These are phyloP conservation scores for Geodia barretti DNA, from an alignment of 37 sponge, comb jelly and placozoan genomes.

Conservation along the genomic window DNA sequence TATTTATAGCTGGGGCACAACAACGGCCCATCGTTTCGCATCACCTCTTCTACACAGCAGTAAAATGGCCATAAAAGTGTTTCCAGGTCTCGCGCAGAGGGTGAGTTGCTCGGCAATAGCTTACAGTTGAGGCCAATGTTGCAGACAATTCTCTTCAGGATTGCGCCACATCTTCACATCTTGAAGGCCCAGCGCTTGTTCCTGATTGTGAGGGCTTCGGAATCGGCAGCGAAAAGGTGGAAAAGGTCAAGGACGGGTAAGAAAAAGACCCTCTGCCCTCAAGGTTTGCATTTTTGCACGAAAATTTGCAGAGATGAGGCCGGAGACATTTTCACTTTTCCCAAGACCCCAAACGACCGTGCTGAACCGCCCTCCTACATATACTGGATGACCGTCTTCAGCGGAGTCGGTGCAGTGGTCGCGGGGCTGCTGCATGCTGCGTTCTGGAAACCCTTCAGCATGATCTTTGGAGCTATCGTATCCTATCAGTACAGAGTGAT, in stretches of 20 bases:
- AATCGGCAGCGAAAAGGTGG: not conserved
- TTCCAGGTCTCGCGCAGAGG: not conserved
- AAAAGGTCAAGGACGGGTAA: not conserved
- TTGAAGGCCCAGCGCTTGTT: not conserved
- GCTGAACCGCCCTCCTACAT: not conserved
- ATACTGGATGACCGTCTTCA: not conserved
- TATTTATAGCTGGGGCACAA: no score
- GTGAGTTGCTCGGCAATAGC: no score
- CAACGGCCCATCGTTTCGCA: no score
- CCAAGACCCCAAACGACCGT: not conserved
- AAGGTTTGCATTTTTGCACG: no score
- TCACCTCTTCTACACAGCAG: not conserved
- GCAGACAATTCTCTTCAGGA: not conserved
- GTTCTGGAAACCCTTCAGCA: conserved; percentile 1
- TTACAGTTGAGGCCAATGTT: no score
- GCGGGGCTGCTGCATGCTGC: not conserved
- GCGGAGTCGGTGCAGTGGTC: not conserved
- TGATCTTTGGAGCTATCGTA: conserved; percentile 1
- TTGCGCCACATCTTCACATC: not conserved
- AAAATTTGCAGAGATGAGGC: not conserved
- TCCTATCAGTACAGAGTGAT: not conserved
- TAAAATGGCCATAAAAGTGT: not conserved
- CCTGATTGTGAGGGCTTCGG: not conserved
- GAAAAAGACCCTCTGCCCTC: no score
- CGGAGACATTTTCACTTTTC: not conserved